These are phyloP conservation scores for Dryobota labecula DNA, from an alignment of 2,888 invertebrate species.

Conservation along the genomic window DNA sequence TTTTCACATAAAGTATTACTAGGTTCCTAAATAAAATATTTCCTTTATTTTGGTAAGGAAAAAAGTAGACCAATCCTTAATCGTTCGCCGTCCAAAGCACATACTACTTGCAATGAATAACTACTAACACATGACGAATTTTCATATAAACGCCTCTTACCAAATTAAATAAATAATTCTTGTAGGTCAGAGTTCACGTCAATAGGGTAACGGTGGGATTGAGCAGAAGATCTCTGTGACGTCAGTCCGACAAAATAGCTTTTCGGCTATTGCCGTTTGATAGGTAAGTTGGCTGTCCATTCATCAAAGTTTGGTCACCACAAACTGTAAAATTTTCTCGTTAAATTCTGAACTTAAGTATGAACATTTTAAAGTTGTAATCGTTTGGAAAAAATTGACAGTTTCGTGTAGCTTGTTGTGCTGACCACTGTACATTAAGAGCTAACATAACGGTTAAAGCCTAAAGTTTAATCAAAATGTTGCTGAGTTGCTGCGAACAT, in stretches of 20 bases:
- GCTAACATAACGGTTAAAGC: too few species aligned
- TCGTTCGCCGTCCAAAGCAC: neutral
- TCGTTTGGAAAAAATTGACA: too few species aligned
- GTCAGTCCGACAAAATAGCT: neutral
- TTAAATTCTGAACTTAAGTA: too few species aligned
- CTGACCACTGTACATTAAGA: too few species aligned
- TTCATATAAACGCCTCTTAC: neutral
- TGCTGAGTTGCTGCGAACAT: too few species aligned
- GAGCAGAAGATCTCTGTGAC: neutral
- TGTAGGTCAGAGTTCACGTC: too few species aligned
- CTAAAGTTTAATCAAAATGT: too few species aligned
- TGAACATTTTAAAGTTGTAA: too few species aligned
- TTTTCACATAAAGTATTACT: slow-evolving; percentile 17
- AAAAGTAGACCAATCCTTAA: neutral
- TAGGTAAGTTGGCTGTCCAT: neutral
- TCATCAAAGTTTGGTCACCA: too few species aligned
- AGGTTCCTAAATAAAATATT: slow-evolving; percentile 9
- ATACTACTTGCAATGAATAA: neutral
- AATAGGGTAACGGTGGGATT: neutral
- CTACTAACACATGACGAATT: neutral
- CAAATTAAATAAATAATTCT: neutral
- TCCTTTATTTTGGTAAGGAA: neutral
- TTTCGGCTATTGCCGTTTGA: neutral
- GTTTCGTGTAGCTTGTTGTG: too few species aligned
- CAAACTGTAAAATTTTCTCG: too few species aligned